phyloP scores from a whole-genome alignment of 2,113 vertebrate genomes.

The Saguinus midas region DNA sequence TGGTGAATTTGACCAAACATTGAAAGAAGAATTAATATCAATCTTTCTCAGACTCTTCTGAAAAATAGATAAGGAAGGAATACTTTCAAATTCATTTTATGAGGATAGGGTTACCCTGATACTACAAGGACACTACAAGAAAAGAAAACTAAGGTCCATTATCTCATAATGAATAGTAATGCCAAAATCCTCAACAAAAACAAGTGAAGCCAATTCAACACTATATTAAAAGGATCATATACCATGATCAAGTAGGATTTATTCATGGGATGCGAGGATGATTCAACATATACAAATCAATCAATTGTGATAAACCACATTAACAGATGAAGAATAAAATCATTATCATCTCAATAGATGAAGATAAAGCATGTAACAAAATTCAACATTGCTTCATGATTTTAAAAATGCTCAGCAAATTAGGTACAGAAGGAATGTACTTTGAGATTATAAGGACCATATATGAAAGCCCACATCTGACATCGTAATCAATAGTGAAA shows the following conservation, averaged over 20 bases:
- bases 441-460: background rate
- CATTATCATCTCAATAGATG: background rate
- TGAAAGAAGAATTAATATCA: background rate
- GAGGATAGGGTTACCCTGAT: background rate
- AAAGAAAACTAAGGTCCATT: background rate
- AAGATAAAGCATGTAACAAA: background rate
- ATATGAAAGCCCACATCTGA: background rate
- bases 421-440: background rate
- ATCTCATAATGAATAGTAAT: background rate
- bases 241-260: background rate
- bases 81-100: background rate
- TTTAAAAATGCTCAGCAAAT: background rate
- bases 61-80: background rate
- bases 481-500: background rate
- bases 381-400: background rate
- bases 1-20: background rate
- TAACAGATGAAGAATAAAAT: background rate
- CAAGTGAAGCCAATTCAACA: background rate
- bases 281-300: background rate
- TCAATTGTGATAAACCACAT: background rate
- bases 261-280: background rate
- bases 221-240: background rate
- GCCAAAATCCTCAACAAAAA: background rate
- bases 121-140: background rate
- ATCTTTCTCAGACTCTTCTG: background rate